Base-by-base conservation (phyloP, 2,797 vertebrate species). In the Pangasius larnaudii region DNA sequence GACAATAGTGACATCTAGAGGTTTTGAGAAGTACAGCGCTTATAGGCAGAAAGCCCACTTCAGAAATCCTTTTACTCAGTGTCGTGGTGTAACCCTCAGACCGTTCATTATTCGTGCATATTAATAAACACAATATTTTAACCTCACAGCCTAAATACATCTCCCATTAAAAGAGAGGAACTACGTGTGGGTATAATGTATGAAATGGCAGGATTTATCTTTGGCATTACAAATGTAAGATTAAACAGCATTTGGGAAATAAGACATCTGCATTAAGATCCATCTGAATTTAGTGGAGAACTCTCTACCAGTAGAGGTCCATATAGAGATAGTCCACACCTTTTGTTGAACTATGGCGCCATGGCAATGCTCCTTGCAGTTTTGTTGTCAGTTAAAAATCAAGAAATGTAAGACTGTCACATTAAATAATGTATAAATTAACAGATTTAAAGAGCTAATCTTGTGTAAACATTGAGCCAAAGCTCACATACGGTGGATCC, bases 1-100 rank as follows among this genome's bases (percentile, higher is more conserved):
- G 74, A 53, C 58, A 87, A 82, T 87, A 63, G 5, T 75, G 93
- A 88, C 93, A 94, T 95, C 93, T 93, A 91, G 92, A 91, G 93
- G 93, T 89, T 85, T 1, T 87, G 49, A 67, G 0, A 83, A 86
- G 6, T 87, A 42, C 53, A 84, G 46, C n/a, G 2, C 22, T 24
- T 27, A 80, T 39, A 59, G 5, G 10, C 22, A 39, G 19, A 30
- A 24, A 58, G 30, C 4, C 13, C 77, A 80, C 8, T 80, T 24
- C 5, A 58, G 18, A n/a, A 75, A 75, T 49, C 74, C 7, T 30
- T 53, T 53, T 51, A 30, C 46, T 51, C 46, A 51, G 3, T 3
- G 72, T 49, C 72, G 24, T 75, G 24, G 46, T 75, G 42, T 51
- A n/a, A 30, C 42, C 14, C 24, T 9, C 36, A 51, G 46, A 77